Percentiles rank a stretch among this genome's conserved stretches.
Evolutionary conservation across 2,888 invertebrate genomes (phyloP).

Genomic region (Lampropteryx suffumata): DNA sequence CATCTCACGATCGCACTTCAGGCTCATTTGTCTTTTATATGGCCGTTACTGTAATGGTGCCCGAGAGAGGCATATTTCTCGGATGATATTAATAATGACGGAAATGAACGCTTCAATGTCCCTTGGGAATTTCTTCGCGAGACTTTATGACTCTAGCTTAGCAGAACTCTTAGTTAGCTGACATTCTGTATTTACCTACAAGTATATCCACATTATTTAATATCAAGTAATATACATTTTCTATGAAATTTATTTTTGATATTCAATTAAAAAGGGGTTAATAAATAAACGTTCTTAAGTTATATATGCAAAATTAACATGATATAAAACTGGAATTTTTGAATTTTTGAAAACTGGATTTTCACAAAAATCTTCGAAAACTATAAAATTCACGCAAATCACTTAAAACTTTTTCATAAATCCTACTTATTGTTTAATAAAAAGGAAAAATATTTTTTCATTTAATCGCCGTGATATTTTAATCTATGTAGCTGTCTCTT

Average conservation of each 20-base stretch:
- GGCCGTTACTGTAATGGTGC: slow-evolving; percentile 59
- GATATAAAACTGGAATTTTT: no score
- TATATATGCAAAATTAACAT: no score
- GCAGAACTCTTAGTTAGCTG: slow-evolving; percentile 12
- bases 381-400: no score
- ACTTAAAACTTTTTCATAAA: slow-evolving; percentile 4
- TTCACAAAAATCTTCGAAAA: no score
- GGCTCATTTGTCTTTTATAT: slow-evolving; percentile 64
- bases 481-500: slow-evolving; percentile 64
- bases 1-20: slow-evolving; percentile 52
- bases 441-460: no score
- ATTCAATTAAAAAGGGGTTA: no score
- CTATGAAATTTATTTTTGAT: no score
- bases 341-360: no score
- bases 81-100: slow-evolving; percentile 58
- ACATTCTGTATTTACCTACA: slow-evolving; percentile 1
- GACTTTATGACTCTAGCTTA: slow-evolving; percentile 36
- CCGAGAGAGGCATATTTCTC: slow-evolving; percentile 53
- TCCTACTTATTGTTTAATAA: slow-evolving; percentile 24
- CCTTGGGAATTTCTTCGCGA: slow-evolving; percentile 38
- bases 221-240: no score
- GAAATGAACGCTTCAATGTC: slow-evolving; percentile 53
- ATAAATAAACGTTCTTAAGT: no score
- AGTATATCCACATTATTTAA: neutral
- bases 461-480: slow-evolving; percentile 44